These are phyloP conservation scores for Cirrhinus molitorella DNA, from an alignment of 2,797 vertebrate species.

Conservation along the genomic window DNA sequence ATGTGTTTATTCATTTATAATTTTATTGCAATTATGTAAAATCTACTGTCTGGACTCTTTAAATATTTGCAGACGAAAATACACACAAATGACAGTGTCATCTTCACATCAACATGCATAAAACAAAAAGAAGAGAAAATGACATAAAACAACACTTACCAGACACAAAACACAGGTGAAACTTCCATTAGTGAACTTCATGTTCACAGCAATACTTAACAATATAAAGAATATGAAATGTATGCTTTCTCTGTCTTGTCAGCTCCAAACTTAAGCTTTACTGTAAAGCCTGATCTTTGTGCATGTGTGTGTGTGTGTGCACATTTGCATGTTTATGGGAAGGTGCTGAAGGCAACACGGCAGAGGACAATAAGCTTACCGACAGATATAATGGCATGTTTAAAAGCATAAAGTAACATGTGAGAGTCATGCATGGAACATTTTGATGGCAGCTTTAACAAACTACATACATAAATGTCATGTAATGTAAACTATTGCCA, in stretches of 20 bases:
- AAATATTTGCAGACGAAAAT: background rate
- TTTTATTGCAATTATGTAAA: background rate
- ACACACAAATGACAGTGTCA: background rate
- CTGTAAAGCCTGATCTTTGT: background rate
- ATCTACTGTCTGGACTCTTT: background rate
- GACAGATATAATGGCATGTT: background rate
- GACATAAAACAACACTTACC: slow-evolving; percentile 5
- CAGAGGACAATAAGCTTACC: background rate
- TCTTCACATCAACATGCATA: background rate
- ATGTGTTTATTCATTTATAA: background rate
- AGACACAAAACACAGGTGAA: slow-evolving; percentile 18
- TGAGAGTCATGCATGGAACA: background rate
- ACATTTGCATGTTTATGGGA: slow-evolving; percentile 25
- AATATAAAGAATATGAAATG: background rate
- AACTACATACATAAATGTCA: background rate
- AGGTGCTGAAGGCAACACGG: background rate
- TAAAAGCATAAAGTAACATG: background rate
- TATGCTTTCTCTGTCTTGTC: background rate
- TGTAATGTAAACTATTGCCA: background rate
- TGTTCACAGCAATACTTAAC: background rate
- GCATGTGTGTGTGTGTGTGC: background rate
- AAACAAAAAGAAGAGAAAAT: background rate
- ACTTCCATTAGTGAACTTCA: background rate
- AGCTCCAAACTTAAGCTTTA: background rate
- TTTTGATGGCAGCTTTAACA: background rate